Evolutionary conservation across 2,113 vertebrate species (phyloP).

Genomic region (Ascaphus truei): DNA sequence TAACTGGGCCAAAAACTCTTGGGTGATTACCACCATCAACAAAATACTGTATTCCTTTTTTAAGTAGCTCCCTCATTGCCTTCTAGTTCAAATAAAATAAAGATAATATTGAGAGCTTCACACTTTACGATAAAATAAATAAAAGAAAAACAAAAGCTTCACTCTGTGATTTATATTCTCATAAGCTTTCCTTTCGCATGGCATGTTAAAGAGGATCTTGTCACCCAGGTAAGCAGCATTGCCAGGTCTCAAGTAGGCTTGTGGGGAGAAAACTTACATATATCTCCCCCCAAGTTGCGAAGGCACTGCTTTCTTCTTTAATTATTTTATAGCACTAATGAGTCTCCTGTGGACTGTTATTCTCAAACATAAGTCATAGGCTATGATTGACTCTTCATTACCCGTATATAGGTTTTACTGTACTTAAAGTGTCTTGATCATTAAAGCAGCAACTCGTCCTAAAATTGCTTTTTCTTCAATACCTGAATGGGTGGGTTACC

Average conservation of each 20-base stretch:
- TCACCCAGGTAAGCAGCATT: conserved; percentile 1
- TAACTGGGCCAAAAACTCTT: too few species aligned
- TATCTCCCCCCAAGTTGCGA: neutral
- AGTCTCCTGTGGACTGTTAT: conserved; percentile 34
- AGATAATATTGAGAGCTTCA: too few species aligned
- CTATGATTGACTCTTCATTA: conserved; percentile 22
- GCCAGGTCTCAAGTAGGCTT: neutral
- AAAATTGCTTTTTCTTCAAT: neutral
- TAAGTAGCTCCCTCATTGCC: too few species aligned
- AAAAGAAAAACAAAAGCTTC: too few species aligned
- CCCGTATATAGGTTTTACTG: neutral
- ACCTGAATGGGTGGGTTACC: neutral
- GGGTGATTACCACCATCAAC: too few species aligned
- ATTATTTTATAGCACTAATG: conserved; percentile 19
- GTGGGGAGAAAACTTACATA: neutral
- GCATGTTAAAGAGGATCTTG: conserved; percentile 31
- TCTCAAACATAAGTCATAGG: conserved; percentile 1
- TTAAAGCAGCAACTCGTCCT: neutral
- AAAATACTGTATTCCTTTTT: too few species aligned
- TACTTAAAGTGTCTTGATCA: neutral
- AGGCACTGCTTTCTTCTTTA: neutral
- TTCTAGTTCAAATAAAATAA: too few species aligned
- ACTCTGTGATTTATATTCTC: too few species aligned
- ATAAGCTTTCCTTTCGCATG: neutral
- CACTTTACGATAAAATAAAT: too few species aligned